Evolutionary conservation across 2,113 vertebrate species (phyloP).

Genomic region (Hippocampus mohnikei): DNA sequence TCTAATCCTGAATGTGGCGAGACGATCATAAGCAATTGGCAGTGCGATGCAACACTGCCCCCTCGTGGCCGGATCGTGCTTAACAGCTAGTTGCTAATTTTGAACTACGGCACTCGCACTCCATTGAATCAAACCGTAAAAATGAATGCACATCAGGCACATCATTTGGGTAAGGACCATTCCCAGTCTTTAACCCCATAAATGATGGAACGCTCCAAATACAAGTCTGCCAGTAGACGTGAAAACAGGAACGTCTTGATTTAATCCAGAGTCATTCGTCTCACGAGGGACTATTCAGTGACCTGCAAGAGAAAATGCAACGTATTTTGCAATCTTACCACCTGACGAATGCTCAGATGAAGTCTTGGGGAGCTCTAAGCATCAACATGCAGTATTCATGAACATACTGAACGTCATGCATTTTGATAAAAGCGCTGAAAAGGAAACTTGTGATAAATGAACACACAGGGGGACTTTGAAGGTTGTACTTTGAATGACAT

Average conservation of each 20-base stretch:
- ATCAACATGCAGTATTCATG: neutral
- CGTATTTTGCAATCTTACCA: neutral
- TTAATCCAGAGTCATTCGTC: neutral
- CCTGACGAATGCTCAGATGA: neutral
- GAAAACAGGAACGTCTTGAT: neutral
- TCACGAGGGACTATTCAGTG: neutral
- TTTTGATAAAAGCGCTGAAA: neutral
- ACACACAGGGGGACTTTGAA: neutral
- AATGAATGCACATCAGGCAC: conserved; percentile 34
- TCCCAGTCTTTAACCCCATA: neutral
- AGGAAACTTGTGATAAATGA: neutral
- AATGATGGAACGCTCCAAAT: conserved; percentile 10
- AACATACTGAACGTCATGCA: neutral
- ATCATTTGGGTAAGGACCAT: conserved; percentile 9
- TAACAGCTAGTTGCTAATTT: neutral
- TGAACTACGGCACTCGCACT: conserved; percentile 1
- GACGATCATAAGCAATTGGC: neutral
- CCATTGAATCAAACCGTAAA: conserved; percentile 22
- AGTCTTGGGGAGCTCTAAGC: neutral
- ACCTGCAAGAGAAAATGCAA: neutral
- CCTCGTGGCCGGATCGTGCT: conserved; percentile 28
- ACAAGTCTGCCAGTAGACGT: neutral
- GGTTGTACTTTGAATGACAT: neutral
- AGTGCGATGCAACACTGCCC: conserved; percentile 49
- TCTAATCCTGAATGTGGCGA: neutral